Evolutionary conservation across 2,888 invertebrate genomes (phyloP), one percentile per base, ranked within the genome.

Genomic region (Chymomyza procnemis): DNA sequence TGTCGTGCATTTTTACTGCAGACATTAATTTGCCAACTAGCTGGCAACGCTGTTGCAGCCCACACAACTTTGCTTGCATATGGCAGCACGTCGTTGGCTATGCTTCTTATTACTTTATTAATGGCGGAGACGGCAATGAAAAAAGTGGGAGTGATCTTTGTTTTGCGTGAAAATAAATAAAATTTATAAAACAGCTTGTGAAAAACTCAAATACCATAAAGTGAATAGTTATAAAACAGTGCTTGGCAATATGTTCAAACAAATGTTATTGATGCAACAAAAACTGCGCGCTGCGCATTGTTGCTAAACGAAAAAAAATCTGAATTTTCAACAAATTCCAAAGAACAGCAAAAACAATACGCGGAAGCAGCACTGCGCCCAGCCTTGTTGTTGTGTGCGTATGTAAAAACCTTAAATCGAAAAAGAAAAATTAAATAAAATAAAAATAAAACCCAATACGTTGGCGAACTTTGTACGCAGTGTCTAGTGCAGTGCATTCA

Each of bases 381-480:
- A 41, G 34, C 34, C 34, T 41, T 41, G 34, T 41, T 41, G 50
- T 50, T 50, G 50, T 50, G 50, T 50, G 50, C 22, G 54, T 54
- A 26, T 1, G 64, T 50, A 50, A 30, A 64, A 64, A 64, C 64
- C 64, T 70, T 69, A 79, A 67, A 74, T 26, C 63, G 50, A 50
- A 50, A 41, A 55, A 56, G 47, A 63, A 64, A 67, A 26, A 26
- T 26, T 5, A 26, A 26, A 26, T 1, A 71, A n/a, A 73, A 74
- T 55, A 71, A 63, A 61, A 52, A 67, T 60, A 71, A 73, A 66
- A 71, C 48, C 48, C 56, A 74, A 69, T n/a, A 52, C 54, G 71
- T 67, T 69, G 69, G 69, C 81, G 81, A 80, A 83, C 80, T 83
- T 83, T 81, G 80, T 71, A 79, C 84, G 71, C 64, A 68, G 75